Conservation (phyloP, 2,888 invertebrate genomes). For the Chloroclysta siterata region DNA sequence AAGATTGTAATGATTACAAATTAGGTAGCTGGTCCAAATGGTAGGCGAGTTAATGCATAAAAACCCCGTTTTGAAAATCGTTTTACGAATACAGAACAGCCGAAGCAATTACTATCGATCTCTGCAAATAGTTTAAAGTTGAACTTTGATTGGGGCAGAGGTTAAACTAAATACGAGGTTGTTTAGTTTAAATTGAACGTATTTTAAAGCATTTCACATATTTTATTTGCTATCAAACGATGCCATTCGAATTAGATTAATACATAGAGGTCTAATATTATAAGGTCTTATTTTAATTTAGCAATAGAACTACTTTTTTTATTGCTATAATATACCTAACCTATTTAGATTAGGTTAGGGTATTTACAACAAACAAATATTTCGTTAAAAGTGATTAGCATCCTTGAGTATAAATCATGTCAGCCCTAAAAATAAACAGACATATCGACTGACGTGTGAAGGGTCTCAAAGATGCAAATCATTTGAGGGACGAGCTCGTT, state of each 20-base stretch:
- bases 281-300: too few species aligned
- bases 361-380: background rate
- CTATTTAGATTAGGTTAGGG: too few species aligned
- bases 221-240: constrained; percentile 30
- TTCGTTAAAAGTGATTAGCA: background rate
- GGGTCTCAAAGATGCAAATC: constrained; percentile 48
- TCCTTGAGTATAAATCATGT: constrained; percentile 48
- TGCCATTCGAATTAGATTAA: background rate
- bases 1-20: too few species aligned
- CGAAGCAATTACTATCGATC: constrained; percentile 49
- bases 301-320: too few species aligned
- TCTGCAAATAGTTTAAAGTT: constrained; percentile 50
- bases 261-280: background rate
- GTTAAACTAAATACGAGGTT: constrained; percentile 40
- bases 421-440: constrained; percentile 47
- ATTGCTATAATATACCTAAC: background rate
- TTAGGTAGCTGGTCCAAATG: too few species aligned
- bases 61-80: background rate
- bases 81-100: constrained; percentile 51
- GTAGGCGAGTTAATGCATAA: background rate
- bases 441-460: constrained; percentile 40
- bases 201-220: constrained; percentile 28
- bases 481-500: constrained; percentile 35
- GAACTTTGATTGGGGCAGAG: constrained; percentile 59
- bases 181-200: constrained; percentile 33